Conservation (phyloP, 2,888 invertebrate genomes). For the Timema cristinae region DNA sequence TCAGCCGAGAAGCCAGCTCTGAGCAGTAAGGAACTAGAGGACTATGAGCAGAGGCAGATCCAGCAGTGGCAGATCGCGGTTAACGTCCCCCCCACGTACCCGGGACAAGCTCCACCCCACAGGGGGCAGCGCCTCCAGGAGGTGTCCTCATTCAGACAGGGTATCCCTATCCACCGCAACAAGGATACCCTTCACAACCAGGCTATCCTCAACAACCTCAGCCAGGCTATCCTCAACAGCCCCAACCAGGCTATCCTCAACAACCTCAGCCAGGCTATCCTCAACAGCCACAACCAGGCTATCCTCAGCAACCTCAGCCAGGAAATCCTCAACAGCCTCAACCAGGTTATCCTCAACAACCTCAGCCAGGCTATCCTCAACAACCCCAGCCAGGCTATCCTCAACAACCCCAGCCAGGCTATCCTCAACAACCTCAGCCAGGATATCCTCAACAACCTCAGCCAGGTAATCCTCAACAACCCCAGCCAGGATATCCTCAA, state of each 20-base stretch:
- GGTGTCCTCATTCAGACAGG: constrained; percentile 31
- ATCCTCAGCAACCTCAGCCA: constrained; percentile 25
- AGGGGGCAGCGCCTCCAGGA: constrained; percentile 21
- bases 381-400: constrained; percentile 24
- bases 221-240: constrained; percentile 19
- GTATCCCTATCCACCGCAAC: constrained; percentile 23
- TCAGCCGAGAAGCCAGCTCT: not conserved
- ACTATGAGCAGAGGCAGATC: constrained; percentile 31
- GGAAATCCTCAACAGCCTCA: constrained; percentile 24
- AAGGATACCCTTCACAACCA: constrained; percentile 23
- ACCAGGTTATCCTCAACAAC: constrained; percentile 17
- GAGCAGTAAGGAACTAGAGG: constrained; percentile 3
- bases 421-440: constrained; percentile 22
- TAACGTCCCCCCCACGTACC: constrained; percentile 31
- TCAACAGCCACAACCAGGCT: constrained; percentile 8
- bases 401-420: constrained; percentile 18
- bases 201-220: constrained; percentile 20
- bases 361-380: constrained; percentile 19
- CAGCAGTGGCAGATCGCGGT: constrained; percentile 40
- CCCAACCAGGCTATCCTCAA: constrained; percentile 19
- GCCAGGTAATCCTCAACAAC: constrained; percentile 14
- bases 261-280: constrained; percentile 20
- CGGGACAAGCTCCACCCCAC: constrained; percentile 16
- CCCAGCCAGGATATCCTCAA: not conserved
- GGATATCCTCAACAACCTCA: constrained; percentile 23